A percentile compares a stretch with the other conserved stretches of the same genome.
phyloP scores from a whole-genome alignment of 2,888 invertebrate species.

The Falcaria lacertinaria region DNA sequence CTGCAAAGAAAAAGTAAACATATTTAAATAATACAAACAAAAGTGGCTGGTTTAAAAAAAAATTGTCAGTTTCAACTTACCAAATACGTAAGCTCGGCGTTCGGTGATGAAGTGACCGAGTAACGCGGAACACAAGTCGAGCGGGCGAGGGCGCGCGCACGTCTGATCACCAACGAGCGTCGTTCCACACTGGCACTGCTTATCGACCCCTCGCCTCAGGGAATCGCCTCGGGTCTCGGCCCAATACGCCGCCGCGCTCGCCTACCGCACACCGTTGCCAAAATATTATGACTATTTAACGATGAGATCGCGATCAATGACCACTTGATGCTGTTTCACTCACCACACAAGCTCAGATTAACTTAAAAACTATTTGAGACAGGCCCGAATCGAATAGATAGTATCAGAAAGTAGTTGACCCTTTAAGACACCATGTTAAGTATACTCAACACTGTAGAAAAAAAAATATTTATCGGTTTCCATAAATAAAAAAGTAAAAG shows the following conservation, averaged over 20 bases:
- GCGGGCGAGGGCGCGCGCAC: constrained; percentile 18
- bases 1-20: background rate
- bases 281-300: constrained; percentile 62
- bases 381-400: constrained; percentile 3
- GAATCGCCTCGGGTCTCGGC: constrained; percentile 36
- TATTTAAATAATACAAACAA: background rate
- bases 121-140: constrained; percentile 22
- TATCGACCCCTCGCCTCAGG: constrained; percentile 65
- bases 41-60: background rate
- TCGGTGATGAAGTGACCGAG: constrained; percentile 7
- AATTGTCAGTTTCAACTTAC: background rate
- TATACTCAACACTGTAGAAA: too few species aligned
- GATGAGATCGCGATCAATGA: constrained; percentile 43
- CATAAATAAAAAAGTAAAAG: too few species aligned
- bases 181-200: constrained; percentile 64
- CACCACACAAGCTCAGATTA: constrained; percentile 5
- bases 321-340: constrained; percentile 32
- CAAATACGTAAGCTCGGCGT: constrained; percentile 2
- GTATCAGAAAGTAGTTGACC: too few species aligned
- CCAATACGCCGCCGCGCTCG: constrained; percentile 51
- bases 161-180: constrained; percentile 38
- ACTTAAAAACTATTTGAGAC: background rate
- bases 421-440: too few species aligned
- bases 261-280: constrained; percentile 59
- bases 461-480: too few species aligned